These are phyloP conservation scores for Mormyrus iriodes DNA, from an alignment of 2,113 vertebrate species.

Conservation along the genomic window DNA sequence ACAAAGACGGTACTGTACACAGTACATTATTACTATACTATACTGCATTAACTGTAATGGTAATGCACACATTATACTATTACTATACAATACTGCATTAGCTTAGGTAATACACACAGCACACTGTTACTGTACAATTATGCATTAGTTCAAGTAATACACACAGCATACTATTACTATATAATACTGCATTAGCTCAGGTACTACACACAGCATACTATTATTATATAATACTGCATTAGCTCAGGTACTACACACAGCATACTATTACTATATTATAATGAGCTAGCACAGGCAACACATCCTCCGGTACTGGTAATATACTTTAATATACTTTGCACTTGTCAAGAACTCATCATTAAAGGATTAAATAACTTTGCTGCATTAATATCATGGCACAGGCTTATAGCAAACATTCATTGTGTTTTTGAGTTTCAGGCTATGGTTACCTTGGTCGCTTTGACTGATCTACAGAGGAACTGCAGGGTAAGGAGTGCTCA, in stretches of 20 bases:
- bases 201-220: background rate
- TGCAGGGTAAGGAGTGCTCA: background rate
- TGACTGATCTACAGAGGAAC: background rate
- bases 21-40: background rate
- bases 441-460: background rate
- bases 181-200: background rate
- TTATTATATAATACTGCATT: background rate
- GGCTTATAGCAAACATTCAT: background rate
- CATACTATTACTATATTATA: background rate
- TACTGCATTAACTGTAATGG: background rate
- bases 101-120: background rate
- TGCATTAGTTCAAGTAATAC: background rate
- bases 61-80: background rate
- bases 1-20: background rate
- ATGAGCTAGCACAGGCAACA: background rate
- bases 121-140: background rate
- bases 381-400: background rate
- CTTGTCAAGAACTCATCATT: background rate
- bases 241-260: background rate
- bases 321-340: background rate
- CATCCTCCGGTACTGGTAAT: background rate
- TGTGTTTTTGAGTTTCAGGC: background rate
- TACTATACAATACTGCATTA: background rate
- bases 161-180: background rate
- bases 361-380: background rate